Conservation (phyloP, 2,113 vertebrate species). For the Thalassoma bifasciatum region DNA sequence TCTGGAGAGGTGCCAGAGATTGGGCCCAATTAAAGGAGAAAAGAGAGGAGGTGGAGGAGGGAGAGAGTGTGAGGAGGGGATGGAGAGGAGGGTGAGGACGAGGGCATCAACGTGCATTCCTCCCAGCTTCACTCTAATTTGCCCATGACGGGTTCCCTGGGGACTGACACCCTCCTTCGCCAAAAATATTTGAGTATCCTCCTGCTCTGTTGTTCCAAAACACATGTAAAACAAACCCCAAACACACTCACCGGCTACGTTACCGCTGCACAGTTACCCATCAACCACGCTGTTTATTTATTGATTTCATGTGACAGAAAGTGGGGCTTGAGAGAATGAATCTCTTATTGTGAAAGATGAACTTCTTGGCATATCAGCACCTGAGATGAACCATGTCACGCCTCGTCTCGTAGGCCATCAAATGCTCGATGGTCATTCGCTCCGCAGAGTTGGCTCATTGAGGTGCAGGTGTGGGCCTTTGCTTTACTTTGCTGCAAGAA, state of each 20-base stretch:
- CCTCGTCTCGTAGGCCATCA: no score
- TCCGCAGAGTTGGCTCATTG: not conserved
- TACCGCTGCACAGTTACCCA: conserved; percentile 18
- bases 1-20: conserved; percentile 78
- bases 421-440: not conserved
- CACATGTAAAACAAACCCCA: conserved; percentile 48
- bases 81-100: conserved; percentile 32
- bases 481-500: not conserved
- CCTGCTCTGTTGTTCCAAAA: conserved; percentile 55
- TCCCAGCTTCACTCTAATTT: conserved; percentile 64
- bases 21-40: conserved; percentile 80
- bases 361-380: not conserved
- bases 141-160: conserved; percentile 59
- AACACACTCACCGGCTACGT: conserved; percentile 41
- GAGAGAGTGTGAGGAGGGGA: conserved; percentile 33
- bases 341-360: no score
- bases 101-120: conserved; percentile 74
- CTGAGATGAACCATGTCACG: not conserved
- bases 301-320: conserved; percentile 38
- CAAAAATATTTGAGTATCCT: conserved; percentile 60
- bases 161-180: conserved; percentile 48
- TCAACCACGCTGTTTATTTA: conserved; percentile 64
- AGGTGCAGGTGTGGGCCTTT: not conserved
- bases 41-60: conserved; percentile 40
- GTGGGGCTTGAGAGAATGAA: conserved; percentile 37